Evolutionary conservation across 2,888 invertebrate species (phyloP).

Genomic region (Plebejus anna): DNA sequence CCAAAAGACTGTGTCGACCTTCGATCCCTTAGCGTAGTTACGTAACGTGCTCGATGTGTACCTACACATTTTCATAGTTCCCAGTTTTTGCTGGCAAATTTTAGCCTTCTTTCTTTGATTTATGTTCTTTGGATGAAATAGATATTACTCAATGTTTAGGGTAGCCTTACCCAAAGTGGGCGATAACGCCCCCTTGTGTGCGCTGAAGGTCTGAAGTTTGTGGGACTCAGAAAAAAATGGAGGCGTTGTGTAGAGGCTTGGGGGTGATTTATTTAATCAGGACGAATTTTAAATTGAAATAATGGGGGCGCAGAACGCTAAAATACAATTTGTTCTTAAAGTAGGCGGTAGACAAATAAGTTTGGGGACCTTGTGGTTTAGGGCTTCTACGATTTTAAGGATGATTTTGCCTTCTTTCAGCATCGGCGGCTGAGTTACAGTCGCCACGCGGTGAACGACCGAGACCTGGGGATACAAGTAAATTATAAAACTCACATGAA

Average conservation of each 20-base stretch:
- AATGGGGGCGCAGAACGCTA: too few species aligned
- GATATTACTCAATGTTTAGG: neutral
- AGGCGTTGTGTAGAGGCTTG: too few species aligned
- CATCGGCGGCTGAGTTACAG: conserved; percentile 94
- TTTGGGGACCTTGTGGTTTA: too few species aligned
- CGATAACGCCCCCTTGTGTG: too few species aligned
- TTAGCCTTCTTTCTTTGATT: neutral
- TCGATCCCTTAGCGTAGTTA: conserved; percentile 9
- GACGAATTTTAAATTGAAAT: too few species aligned
- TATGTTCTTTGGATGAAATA: neutral
- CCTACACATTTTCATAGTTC: neutral
- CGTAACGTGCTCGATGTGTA: neutral
- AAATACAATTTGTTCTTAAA: too few species aligned
- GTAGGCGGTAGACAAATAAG: too few species aligned
- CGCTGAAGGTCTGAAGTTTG: too few species aligned
- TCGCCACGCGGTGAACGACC: conserved; percentile 93
- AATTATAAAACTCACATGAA: conserved; percentile 96
- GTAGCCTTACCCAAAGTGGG: too few species aligned
- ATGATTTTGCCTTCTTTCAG: conserved; percentile 67
- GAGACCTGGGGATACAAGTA: conserved; percentile 90
- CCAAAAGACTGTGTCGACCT: conserved; percentile 11
- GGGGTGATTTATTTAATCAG: too few species aligned
- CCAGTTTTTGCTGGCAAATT: neutral
- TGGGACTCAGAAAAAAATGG: too few species aligned
- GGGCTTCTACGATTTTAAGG: too few species aligned